Conservation (phyloP, 2,888 invertebrate genomes). For the Thera britannica region DNA sequence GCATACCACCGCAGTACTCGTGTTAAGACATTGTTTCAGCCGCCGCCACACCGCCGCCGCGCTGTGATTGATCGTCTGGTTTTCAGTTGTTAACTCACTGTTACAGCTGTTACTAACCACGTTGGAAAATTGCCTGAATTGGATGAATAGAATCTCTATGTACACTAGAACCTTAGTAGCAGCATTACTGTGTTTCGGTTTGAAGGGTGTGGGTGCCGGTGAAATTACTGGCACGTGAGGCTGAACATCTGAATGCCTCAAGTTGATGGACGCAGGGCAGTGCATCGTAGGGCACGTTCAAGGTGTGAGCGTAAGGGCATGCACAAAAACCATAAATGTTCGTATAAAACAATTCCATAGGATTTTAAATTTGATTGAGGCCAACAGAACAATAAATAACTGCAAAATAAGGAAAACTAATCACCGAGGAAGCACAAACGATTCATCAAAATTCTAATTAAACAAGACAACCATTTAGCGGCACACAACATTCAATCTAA, state of each 20-base stretch:
- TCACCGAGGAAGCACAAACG: constrained; percentile 11
- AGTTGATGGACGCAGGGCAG: no score
- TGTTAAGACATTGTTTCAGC: constrained; percentile 40
- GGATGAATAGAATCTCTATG: neutral
- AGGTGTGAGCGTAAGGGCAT: no score
- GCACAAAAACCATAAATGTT: no score
- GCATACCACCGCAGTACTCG: constrained; percentile 28
- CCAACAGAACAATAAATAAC: constrained; percentile 2
- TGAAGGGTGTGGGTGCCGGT: no score
- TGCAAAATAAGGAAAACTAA: constrained; percentile 1
- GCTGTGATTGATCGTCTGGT: constrained; percentile 33
- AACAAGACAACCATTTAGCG: constrained; percentile 17
- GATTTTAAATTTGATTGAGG: no score
- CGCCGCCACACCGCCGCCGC: constrained; percentile 5
- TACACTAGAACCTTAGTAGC: neutral
- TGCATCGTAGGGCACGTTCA: no score
- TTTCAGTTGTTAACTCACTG: constrained; percentile 18
- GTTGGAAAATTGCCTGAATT: neutral
- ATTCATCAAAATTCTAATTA: constrained; percentile 30
- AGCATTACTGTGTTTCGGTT: no score
- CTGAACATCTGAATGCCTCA: no score
- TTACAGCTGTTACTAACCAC: constrained; percentile 8
- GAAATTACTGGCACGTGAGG: no score
- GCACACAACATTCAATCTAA: constrained; percentile 19
- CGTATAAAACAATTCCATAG: no score